Conservation (phyloP, 2,888 invertebrate genomes). For the Polydrusus pterygomalis region DNA sequence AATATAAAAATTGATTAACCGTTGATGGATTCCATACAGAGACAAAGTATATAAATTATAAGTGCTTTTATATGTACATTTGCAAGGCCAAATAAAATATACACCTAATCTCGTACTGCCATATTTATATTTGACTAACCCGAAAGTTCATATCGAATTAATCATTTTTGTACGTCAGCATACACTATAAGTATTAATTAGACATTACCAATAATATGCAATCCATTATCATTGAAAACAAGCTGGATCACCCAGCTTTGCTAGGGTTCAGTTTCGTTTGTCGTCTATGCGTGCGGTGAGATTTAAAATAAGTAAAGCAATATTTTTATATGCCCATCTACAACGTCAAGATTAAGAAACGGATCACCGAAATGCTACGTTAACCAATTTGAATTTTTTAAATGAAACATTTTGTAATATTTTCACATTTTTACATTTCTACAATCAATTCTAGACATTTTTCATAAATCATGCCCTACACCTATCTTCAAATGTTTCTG, state of each 20-base stretch:
- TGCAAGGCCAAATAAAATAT: neutral
- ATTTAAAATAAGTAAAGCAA: no score
- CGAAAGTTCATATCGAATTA: neutral
- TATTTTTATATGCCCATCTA: no score
- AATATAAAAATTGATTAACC: neutral
- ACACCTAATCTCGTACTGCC: neutral
- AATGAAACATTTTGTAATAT: no score
- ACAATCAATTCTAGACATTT: no score
- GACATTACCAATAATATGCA: neutral
- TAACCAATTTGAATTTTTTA: no score
- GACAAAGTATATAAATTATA: neutral
- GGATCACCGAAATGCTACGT: no score
- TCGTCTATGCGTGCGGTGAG: no score
- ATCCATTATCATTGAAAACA: slow-evolving; percentile 1
- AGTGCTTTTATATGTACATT: slow-evolving; percentile 2
- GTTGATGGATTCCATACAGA: neutral
- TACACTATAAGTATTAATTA: neutral
- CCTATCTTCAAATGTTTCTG: no score
- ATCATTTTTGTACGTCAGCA: neutral
- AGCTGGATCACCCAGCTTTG: neutral
- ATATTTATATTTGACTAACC: neutral
- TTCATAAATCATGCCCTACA: no score
- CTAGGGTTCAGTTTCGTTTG: no score
- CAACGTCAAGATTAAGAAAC: no score
- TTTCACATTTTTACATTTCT: no score